phyloP scores from a whole-genome alignment of 2,113 vertebrate species.

The Ictalurus punctatus region DNA sequence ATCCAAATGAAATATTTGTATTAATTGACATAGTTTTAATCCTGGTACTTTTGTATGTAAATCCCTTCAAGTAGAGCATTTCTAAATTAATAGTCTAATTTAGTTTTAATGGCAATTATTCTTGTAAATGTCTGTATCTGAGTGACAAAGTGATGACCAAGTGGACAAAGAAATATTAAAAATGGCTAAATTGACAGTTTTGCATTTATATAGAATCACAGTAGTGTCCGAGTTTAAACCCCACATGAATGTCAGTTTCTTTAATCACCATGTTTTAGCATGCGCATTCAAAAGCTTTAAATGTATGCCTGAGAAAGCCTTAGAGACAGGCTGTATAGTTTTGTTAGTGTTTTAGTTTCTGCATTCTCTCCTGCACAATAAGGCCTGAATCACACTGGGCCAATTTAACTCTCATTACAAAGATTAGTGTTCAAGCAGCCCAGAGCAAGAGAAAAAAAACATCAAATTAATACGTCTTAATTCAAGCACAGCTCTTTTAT shows the following conservation, averaged over 20 bases:
- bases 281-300: conserved; percentile 7
- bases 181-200: not conserved
- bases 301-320: not conserved
- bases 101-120: conserved; percentile 19
- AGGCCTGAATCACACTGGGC: conserved; percentile 48
- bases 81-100: not conserved
- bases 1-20: not conserved
- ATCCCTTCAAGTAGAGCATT: not conserved
- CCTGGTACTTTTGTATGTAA: not conserved
- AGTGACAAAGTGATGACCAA: not conserved
- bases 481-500: conserved; percentile 29
- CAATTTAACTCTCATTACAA: conserved; percentile 56
- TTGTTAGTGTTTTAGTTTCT: conserved; percentile 31
- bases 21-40: not conserved
- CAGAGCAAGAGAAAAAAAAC: conserved; percentile 17
- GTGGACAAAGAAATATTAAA: not conserved
- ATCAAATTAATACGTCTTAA: conserved; percentile 46
- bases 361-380: conserved; percentile 40
- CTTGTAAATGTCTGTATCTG: not conserved
- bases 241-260: not conserved
- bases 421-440: conserved; percentile 47
- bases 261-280: not conserved
- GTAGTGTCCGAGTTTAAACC: not conserved
- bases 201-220: not conserved
- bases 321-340: conserved; percentile 21